Base-by-base conservation (phyloP, 2,113 vertebrate species). In the Oryzias melastigma region DNA sequence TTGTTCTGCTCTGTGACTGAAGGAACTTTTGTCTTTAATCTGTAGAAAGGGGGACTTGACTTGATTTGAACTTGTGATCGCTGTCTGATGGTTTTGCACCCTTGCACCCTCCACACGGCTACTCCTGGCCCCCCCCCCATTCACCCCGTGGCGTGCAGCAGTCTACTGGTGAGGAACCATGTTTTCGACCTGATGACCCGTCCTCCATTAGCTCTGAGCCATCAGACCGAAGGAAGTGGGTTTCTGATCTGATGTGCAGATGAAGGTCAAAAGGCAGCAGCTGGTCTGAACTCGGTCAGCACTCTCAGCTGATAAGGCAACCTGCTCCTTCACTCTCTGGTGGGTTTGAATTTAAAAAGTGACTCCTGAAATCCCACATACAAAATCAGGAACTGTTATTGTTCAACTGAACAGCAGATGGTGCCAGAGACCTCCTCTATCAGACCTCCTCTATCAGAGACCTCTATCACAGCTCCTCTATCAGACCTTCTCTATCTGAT, bases 181-280 rank as follows among this genome's bases (percentile, higher is more conserved):
- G 40, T 54, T 58, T 1, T 14, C n/a, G 7, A 54, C 4, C 14
- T 24, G 56, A 42, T 4, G 5, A 12, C 35, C 3, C 24, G 45
- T 68, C 52, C 52, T 63, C 60, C 55, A 12, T 16, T 66, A 50
- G 50, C 52, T 59, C 20, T 8, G 19, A 45, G 62, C 29, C 59
- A 65, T 48, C 59, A 25, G 62, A 43, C 53, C 64, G 42, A 49
- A 58, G 65, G 16, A 61, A 72, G 20, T 1, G 56, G 78, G 65
- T 49, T 81, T 83, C 68, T 86, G 87, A 86, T 66, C 77, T 7
- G 85, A 89, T 87, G 86, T 25, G 62, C 54, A 81, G 88, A 91
- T 90, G 91, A 86, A 65, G 88, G 87, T 87, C 87, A 89, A 58
- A n/a, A 60, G 46, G 73, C 69, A 81, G 53, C 47, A 53, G 60